Conservation (phyloP, 2,113 vertebrate genomes). For the Clupea harengus region DNA sequence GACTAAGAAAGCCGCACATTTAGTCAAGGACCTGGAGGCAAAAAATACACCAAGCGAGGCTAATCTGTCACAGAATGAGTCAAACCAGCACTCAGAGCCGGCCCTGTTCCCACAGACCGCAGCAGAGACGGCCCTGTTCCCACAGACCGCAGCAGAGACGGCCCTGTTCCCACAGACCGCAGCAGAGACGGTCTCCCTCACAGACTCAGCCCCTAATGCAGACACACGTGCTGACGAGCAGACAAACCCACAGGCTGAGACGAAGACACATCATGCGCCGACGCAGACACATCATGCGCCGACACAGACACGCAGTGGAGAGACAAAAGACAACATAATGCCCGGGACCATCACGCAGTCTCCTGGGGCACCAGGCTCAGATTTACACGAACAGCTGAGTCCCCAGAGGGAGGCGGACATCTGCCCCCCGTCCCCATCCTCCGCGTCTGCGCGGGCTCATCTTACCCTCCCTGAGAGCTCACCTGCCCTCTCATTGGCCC, state of each 20-base stretch:
- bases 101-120: background rate
- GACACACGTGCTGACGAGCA: background rate
- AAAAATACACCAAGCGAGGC: background rate
- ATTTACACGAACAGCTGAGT: conserved; percentile 61
- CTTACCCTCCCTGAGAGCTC: conserved; percentile 57
- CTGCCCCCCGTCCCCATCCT: conserved; percentile 43
- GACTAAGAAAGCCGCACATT: background rate
- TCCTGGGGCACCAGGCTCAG: conserved; percentile 25
- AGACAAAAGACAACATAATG: background rate
- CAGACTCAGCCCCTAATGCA: conserved; percentile 27
- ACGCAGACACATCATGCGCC: conserved; percentile 35
- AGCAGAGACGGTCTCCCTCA: conserved; percentile 23
- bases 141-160: background rate
- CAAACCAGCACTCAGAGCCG: background rate
- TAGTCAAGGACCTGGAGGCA: conserved; percentile 18
- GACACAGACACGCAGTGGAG: conserved; percentile 24
- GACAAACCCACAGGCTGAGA: conserved; percentile 37
- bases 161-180: background rate
- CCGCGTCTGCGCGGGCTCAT: conserved; percentile 53
- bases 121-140: conserved; percentile 27
- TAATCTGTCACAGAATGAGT: background rate
- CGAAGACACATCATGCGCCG: conserved; percentile 37
- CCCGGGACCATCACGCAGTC: background rate
- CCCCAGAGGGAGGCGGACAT: conserved; percentile 47
- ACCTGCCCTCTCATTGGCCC: conserved; percentile 46